Evolutionary conservation across 2,888 invertebrate genomes (phyloP).

Genomic region (Pristionchus maxplancki): DNA sequence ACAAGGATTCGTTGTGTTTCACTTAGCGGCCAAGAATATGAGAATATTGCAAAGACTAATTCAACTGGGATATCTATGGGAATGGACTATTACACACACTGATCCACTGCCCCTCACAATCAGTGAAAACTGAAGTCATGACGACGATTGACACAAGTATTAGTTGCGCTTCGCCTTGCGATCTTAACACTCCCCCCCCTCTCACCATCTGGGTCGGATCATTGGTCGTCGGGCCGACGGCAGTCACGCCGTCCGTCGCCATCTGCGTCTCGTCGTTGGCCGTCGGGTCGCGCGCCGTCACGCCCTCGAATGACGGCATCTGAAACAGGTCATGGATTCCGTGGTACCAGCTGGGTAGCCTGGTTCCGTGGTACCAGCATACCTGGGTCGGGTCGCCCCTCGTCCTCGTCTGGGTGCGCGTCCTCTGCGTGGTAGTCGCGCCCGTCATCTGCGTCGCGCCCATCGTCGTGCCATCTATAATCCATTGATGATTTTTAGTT

Average conservation of each 20-base stretch:
- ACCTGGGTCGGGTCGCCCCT: conserved; percentile 9
- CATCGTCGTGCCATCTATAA: not conserved
- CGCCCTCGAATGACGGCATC: not conserved
- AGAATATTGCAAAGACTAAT: not conserved
- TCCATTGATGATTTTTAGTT: not conserved
- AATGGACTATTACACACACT: too few relatives aligned
- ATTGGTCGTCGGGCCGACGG: not conserved
- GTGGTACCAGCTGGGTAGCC: not conserved
- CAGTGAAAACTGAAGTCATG: too few relatives aligned
- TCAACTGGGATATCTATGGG: not conserved
- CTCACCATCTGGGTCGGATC: not conserved
- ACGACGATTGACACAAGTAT: too few relatives aligned
- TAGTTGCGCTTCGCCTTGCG: too few relatives aligned
- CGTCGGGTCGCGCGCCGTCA: conserved; percentile 16
- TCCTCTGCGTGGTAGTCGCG: conserved; percentile 14
- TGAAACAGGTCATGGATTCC: not conserved
- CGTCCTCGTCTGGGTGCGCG: not conserved
- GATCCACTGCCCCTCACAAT: too few relatives aligned
- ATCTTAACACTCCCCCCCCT: too few relatives aligned
- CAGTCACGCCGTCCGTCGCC: not conserved
- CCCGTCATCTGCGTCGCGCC: conserved; percentile 4
- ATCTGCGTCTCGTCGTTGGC: not conserved
- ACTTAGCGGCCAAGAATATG: not conserved
- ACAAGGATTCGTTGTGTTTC: too few relatives aligned
- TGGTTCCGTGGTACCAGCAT: not conserved